These are phyloP conservation scores for Hemicordylus capensis DNA, from an alignment of 2,113 vertebrate species.

Conservation along the genomic window DNA sequence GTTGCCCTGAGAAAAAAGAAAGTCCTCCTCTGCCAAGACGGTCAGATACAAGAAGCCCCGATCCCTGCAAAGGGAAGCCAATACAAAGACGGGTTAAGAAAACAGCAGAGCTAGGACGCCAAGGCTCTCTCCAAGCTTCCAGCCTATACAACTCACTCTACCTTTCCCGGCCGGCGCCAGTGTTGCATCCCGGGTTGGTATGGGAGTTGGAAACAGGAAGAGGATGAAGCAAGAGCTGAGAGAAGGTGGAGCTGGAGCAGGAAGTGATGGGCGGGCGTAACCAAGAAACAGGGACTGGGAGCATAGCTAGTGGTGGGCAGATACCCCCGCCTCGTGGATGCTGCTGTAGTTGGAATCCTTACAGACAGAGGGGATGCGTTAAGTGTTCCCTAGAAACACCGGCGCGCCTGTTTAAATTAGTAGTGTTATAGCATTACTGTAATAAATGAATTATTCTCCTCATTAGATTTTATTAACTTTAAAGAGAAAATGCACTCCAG, in stretches of 20 bases:
- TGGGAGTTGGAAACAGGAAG: not conserved
- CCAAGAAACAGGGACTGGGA: too few species aligned
- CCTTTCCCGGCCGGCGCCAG: not conserved
- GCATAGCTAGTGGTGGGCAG: not conserved
- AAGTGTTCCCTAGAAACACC: too few species aligned
- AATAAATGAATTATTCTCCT: too few species aligned
- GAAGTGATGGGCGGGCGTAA: not conserved
- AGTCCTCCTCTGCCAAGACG: too few species aligned
- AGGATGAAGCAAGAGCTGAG: not conserved
- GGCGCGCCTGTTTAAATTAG: too few species aligned
- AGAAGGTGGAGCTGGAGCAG: not conserved
- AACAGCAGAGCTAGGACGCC: not conserved
- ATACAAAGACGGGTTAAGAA: not conserved
- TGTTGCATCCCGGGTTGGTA: not conserved
- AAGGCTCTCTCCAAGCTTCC: not conserved
- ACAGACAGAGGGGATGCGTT: too few species aligned
- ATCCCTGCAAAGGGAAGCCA: not conserved
- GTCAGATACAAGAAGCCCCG: not conserved
- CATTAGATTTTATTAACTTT: too few species aligned
- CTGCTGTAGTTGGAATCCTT: too few species aligned
- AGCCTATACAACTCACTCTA: too few species aligned
- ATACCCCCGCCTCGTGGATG: not conserved
- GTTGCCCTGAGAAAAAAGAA: not conserved
- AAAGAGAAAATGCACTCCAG: too few species aligned
- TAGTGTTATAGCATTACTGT: too few species aligned